These are phyloP conservation scores for Penaeus japonicus DNA, from an alignment of 1,140 invertebrate genomes.

Conservation along the genomic window DNA sequence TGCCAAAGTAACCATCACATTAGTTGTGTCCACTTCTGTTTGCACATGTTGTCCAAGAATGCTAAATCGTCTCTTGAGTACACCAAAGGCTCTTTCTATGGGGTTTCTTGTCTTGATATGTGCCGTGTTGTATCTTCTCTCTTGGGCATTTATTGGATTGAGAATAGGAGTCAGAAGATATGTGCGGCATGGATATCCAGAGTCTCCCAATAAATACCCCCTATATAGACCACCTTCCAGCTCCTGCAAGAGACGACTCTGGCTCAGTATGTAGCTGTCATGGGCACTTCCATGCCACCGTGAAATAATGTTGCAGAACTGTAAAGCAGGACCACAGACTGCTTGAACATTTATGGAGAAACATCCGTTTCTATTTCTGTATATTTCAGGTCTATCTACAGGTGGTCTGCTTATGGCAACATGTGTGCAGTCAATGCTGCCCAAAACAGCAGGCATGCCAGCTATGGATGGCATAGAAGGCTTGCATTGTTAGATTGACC, in stretches of 20 bases:
- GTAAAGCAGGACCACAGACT: background rate
- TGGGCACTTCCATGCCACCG: background rate
- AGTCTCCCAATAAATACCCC: background rate
- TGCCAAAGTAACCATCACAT: too few species aligned
- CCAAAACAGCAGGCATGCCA: background rate
- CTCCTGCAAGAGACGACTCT: background rate
- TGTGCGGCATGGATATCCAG: background rate
- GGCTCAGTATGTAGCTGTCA: background rate
- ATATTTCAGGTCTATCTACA: background rate
- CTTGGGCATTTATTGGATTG: background rate
- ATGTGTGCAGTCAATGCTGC: background rate
- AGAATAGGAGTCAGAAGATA: background rate
- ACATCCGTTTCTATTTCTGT: background rate
- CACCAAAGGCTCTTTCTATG: background rate
- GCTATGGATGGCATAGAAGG: background rate
- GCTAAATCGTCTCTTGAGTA: too few species aligned
- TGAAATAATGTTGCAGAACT: background rate
- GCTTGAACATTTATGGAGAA: conserved; percentile 6
- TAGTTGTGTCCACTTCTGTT: too few species aligned
- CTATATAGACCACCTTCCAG: background rate
- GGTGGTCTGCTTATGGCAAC: too few species aligned
- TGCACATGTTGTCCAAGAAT: too few species aligned
- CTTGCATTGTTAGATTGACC: background rate
- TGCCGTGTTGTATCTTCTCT: background rate
- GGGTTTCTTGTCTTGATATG: background rate